Evolutionary conservation across 2,113 vertebrate species (phyloP), one percentile per base, ranked within the genome.

Genomic region (Python bivittatus): DNA sequence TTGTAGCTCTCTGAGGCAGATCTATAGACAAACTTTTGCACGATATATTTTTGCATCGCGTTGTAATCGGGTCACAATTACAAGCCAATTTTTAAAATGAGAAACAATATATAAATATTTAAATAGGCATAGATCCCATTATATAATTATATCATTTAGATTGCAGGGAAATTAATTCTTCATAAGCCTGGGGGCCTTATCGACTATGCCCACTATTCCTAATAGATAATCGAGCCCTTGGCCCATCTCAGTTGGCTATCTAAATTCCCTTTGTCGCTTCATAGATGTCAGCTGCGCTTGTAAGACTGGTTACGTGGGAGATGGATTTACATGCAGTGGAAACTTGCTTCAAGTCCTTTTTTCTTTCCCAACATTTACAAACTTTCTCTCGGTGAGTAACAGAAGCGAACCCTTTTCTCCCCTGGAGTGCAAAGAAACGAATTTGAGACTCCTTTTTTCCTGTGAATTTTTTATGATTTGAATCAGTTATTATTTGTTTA

Each of bases 251-350:
- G 9, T 58, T 89, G 92, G 84, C 48, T 64, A 4, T 68, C 5
- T 0, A 0, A 38, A 79, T 60, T 0, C 72, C 3, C 53, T 22
- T 92, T 29, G 90, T 90, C 97, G 10, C 90, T 61, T 96, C 97
- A 88, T 97, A 99, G 99, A 99, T 90, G 98, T 99, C 94, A 97
- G 96, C 90, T 99, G 99, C 88, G 98, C 98, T 91, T 99, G 99
- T 97, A 98, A 98, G 88, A 86, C 13, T 0, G 99, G 99, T 93
- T 99, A 98, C 0, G 95, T 98, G 84, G 99, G 99, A 42, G 98
- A 99, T 0, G 99, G 99, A 57, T 95, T 97, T 95, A 97, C 95
- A 2, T 99, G 99, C 60, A 98, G 95, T 0, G 99, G 99, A 60
- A 99, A 99, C 96, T 96, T 99, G 93, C 95, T 99, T 91, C 99